Evolutionary conservation across 2,797 vertebrate species (phyloP).

Genomic region (Mastacembelus armatus): DNA sequence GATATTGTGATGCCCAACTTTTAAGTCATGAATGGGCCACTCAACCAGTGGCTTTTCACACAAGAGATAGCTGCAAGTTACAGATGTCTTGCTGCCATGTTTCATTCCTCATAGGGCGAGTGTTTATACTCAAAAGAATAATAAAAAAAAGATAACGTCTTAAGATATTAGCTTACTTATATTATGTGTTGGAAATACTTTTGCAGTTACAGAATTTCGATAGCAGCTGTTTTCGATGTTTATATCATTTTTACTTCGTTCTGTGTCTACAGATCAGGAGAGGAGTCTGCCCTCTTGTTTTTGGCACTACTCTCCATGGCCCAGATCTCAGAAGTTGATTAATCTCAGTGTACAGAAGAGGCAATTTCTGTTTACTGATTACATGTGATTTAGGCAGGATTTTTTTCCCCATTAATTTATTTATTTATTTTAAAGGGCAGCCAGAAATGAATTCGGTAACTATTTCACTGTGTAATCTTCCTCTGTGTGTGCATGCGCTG

Average conservation of each 20-base stretch:
- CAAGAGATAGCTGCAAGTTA: too few relatives aligned
- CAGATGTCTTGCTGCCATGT: too few relatives aligned
- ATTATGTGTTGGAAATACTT: too few relatives aligned
- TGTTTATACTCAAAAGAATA: too few relatives aligned
- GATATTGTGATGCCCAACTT: too few relatives aligned
- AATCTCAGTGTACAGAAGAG: slow-evolving; percentile 42
- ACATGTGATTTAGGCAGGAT: slow-evolving; percentile 14
- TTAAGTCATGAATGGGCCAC: too few relatives aligned
- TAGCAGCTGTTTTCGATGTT: too few relatives aligned
- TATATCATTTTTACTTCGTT: neutral
- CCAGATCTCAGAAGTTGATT: slow-evolving; percentile 61
- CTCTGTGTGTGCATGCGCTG: neutral
- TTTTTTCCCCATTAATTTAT: slow-evolving; percentile 5
- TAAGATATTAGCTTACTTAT: too few relatives aligned
- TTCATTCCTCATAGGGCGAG: too few relatives aligned
- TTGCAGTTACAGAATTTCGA: too few relatives aligned
- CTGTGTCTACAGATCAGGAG: slow-evolving; percentile 6
- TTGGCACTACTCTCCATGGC: slow-evolving; percentile 51
- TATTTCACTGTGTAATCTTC: slow-evolving; percentile 6
- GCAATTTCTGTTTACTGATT: slow-evolving; percentile 33
- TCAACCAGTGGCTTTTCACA: too few relatives aligned
- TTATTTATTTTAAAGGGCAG: neutral
- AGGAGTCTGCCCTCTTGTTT: slow-evolving; percentile 36
- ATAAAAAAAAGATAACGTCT: too few relatives aligned
- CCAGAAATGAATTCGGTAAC: neutral